Evolutionary conservation across 2,113 vertebrate species (phyloP), one percentile per base, ranked within the genome.

Genomic region (Terrapene triunguis): DNA sequence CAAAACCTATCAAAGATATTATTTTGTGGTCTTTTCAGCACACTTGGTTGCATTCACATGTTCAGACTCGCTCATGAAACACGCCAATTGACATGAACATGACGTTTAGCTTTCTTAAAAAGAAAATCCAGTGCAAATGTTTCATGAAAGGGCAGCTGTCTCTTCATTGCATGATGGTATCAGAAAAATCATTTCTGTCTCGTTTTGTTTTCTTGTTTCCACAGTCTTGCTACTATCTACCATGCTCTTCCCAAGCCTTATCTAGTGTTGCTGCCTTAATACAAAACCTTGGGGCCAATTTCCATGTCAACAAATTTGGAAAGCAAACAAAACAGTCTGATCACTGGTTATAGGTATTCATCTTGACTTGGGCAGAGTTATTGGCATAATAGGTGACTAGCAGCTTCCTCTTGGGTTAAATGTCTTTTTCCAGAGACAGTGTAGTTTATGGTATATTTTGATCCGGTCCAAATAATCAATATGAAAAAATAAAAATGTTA

Each of bases 341-440:
- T n/a, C 50, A 25, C 88, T 29, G 54, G 84, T 38, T 74, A 0
- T 54, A 92, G 93, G 83, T 91, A 82, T 76, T 59, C 25, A 44
- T 44, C 32, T 59, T 35, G 21, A 38, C 4, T 42, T 88, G 44
- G 87, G 51, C 80, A 92, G 62, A 24, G 22, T 8, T 78, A 10
- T 74, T 94, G 62, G 85, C 85, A 79, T 92, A 91, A 96, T n/a
- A 87, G 80, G 47, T 89, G 74, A 94, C 87, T 94, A 76, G 69
- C 89, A 79, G 78, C 80, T 94, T 93, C 4, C 7, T 7, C 88
- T 96, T 95, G 88, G 93, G 76, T 57, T 78, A 87, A 90, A 95
- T 97, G 74, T 94, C 93, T 95, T 80, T 97, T 94, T 96, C 65
- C 91, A 95, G 90, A 98, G 97, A 72, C 94, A 84, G 88, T 72